Percentiles rank a stretch among this genome's conserved stretches.
phyloP scores from a whole-genome alignment of 2,113 vertebrate species.

The Phyllostomus discolor region DNA sequence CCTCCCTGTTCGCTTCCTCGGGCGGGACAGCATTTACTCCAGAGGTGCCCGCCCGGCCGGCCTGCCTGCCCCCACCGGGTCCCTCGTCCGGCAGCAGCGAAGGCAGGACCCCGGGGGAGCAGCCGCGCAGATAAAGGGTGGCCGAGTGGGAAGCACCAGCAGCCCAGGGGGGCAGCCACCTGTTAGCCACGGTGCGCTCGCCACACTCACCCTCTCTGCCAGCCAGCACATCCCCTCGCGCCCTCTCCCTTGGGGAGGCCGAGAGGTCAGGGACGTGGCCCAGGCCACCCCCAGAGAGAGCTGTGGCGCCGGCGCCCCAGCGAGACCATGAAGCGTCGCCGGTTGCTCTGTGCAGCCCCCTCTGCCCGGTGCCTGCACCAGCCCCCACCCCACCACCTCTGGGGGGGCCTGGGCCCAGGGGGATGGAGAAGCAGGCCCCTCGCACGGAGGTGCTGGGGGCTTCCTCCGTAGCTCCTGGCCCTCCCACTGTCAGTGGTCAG shows the following conservation, averaged over 20 bases:
- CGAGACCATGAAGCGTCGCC: rapidly evolving
- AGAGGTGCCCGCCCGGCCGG: rapidly evolving
- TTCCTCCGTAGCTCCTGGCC: background rate
- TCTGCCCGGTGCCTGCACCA: rapidly evolving
- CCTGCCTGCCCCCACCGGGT: background rate
- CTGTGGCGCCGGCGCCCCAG: rapidly evolving
- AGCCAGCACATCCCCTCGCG: rapidly evolving
- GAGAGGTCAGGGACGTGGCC: background rate
- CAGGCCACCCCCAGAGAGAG: background rate
- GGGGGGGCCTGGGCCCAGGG: background rate
- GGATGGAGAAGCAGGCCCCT: background rate
- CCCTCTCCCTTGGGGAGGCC: background rate
- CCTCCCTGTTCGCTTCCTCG: background rate
- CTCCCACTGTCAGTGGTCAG: background rate
- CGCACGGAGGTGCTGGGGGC: rapidly evolving
- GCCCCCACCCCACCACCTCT: background rate
- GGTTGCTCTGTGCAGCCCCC: background rate
- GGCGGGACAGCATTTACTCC: rapidly evolving
- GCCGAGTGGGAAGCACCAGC: rapidly evolving
- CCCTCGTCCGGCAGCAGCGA: background rate
- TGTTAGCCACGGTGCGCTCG: rapidly evolving
- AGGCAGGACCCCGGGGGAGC: background rate
- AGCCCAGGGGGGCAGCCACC: background rate
- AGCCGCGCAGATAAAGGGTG: rapidly evolving
- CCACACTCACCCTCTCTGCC: rapidly evolving